Conservation (phyloP, 2,113 vertebrate genomes). For the Sinocyclocheilus anshuiensis region DNA sequence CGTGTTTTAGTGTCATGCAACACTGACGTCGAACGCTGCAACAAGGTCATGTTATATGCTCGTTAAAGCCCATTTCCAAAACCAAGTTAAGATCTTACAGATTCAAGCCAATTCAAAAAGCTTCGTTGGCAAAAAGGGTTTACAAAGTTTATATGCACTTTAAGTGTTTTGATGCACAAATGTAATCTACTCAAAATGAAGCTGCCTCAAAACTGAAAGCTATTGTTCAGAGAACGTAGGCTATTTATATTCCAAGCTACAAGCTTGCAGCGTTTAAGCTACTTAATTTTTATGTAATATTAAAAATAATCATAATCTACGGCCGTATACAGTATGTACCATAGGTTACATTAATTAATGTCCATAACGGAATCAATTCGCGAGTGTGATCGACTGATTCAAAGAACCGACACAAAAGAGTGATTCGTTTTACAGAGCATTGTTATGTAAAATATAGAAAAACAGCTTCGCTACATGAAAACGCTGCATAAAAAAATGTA, state of each 20-base stretch:
- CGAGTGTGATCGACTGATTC: too few species aligned
- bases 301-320: too few species aligned
- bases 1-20: slow-evolving; percentile 3
- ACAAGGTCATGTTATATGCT: background rate
- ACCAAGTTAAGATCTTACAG: background rate
- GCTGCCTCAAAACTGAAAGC: background rate
- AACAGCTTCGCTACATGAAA: background rate
- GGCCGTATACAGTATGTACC: too few species aligned
- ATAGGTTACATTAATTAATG: too few species aligned
- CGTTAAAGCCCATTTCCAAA: background rate
- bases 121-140: background rate
- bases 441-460: background rate
- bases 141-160: background rate
- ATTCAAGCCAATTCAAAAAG: background rate
- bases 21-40: background rate
- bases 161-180: background rate
- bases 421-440: too few species aligned
- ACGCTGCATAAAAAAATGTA: background rate
- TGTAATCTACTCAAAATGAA: background rate
- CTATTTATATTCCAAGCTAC: too few species aligned
- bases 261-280: too few species aligned
- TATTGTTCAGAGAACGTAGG: background rate
- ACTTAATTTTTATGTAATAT: too few species aligned
- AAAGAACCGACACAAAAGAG: too few species aligned
- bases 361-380: too few species aligned